A percentile compares a stretch with the other conserved stretches of the same genome.
Conservation (phyloP, 2,888 invertebrate genomes). For the Ceramica pisi region DNA sequence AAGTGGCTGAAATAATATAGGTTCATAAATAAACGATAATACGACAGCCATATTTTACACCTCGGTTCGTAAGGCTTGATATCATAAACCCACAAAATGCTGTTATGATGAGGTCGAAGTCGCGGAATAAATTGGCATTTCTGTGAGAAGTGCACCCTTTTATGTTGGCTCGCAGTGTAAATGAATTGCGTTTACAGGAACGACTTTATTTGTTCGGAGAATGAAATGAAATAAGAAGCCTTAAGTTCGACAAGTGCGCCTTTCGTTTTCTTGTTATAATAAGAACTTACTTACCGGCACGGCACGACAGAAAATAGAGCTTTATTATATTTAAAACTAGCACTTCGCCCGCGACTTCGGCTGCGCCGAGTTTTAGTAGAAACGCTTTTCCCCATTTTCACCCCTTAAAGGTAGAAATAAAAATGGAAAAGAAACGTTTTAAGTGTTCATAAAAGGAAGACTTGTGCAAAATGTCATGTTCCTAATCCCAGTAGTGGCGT, state of each 20-base stretch:
- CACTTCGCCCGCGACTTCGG: too few relatives aligned
- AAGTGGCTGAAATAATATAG: slow-evolving; percentile 21
- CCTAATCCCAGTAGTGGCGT: neutral
- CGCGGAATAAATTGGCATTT: slow-evolving; percentile 53
- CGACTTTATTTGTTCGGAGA: slow-evolving; percentile 5
- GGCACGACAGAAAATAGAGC: neutral
- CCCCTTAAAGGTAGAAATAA: too few relatives aligned
- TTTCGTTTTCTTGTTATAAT: neutral
- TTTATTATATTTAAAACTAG: neutral
- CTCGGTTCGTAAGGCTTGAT: slow-evolving; percentile 33
- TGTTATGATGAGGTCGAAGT: slow-evolving; percentile 42
- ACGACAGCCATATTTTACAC: slow-evolving; percentile 38
- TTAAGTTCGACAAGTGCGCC: neutral
- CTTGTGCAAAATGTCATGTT: too few relatives aligned
- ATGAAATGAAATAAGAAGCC: slow-evolving; percentile 10
- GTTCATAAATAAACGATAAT: slow-evolving; percentile 32
- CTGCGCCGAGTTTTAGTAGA: too few relatives aligned
- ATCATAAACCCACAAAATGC: slow-evolving; percentile 43
- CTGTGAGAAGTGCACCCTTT: slow-evolving; percentile 39
- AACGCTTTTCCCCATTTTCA: too few relatives aligned
- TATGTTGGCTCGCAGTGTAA: slow-evolving; percentile 21
- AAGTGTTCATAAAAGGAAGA: too few relatives aligned
- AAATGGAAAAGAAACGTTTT: too few relatives aligned
- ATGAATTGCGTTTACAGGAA: slow-evolving; percentile 26
- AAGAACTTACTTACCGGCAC: neutral